Evolutionary conservation across 2,797 vertebrate species (phyloP).

Genomic region (Nannoperca australis): DNA sequence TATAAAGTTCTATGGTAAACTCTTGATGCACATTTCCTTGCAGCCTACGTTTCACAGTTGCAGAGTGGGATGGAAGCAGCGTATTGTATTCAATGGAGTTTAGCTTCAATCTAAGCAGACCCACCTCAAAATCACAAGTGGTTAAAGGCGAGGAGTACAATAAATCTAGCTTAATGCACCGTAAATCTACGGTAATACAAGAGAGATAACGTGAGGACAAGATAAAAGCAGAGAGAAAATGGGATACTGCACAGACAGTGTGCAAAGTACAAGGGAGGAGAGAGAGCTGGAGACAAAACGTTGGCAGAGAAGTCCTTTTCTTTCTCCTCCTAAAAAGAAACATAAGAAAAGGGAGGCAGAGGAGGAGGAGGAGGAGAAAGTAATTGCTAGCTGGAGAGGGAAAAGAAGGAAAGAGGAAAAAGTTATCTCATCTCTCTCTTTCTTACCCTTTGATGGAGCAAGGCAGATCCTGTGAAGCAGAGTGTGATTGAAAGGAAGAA

Average conservation of each 20-base stretch:
- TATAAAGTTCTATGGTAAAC: neutral
- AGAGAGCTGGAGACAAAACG: slow-evolving; percentile 24
- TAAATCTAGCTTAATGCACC: slow-evolving; percentile 52
- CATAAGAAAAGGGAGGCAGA: slow-evolving; percentile 25
- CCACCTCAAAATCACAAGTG: slow-evolving; percentile 13
- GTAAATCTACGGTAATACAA: slow-evolving; percentile 50
- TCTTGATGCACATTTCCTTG: neutral
- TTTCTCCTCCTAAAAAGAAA: slow-evolving; percentile 37
- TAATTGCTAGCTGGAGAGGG: slow-evolving; percentile 54
- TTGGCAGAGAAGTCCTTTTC: slow-evolving; percentile 13
- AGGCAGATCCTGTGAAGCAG: slow-evolving; percentile 45
- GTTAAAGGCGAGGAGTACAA: slow-evolving; percentile 10
- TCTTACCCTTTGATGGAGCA: slow-evolving; percentile 60
- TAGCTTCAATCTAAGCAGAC: slow-evolving; percentile 34
- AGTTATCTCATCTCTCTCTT: slow-evolving; percentile 57
- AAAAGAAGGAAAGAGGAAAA: slow-evolving; percentile 38
- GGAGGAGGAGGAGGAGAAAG: slow-evolving; percentile 42
- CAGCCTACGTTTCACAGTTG: neutral
- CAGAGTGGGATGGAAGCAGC: neutral
- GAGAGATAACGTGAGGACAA: slow-evolving; percentile 40
- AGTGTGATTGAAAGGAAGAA: slow-evolving; percentile 52
- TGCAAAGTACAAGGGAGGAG: slow-evolving; percentile 15
- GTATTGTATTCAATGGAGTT: slow-evolving; percentile 3
- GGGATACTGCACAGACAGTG: slow-evolving; percentile 33
- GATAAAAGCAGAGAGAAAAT: slow-evolving; percentile 57